A percentile compares a stretch with the other conserved stretches of the same genome.
Conservation (phyloP, 2,113 vertebrate genomes). For the Leptodactylus fuscus region DNA sequence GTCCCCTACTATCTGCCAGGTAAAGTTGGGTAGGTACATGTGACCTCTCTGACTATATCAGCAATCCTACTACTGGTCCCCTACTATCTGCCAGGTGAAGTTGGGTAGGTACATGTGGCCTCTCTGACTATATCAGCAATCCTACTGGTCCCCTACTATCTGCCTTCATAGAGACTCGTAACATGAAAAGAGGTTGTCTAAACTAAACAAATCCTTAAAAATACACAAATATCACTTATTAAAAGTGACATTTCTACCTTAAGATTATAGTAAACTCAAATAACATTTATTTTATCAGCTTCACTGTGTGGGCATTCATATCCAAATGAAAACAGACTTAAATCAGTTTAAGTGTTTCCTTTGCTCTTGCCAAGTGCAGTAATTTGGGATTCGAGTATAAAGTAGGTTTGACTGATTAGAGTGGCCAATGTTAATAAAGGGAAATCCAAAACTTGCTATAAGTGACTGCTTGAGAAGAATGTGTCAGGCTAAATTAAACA, state of each 20-base stretch:
- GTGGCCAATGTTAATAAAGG: conserved; percentile 52
- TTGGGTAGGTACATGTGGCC: too few relatives aligned
- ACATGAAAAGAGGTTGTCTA: not conserved
- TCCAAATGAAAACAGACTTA: conserved; percentile 50
- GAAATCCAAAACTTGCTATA: conserved; percentile 47
- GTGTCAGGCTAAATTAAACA: conserved; percentile 48
- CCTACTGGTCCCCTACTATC: not conserved
- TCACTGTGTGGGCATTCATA: conserved; percentile 35
- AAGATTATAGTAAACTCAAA: conserved; percentile 19
- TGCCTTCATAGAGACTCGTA: not conserved
- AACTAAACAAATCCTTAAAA: conserved; percentile 2
- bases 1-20: too few relatives aligned
- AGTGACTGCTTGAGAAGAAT: conserved; percentile 41
- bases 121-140: not conserved
- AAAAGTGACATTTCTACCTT: conserved; percentile 10
- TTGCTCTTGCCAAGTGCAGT: conserved; percentile 43
- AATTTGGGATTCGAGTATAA: conserved; percentile 36
- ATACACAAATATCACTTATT: conserved; percentile 19
- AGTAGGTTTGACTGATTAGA: conserved; percentile 41
- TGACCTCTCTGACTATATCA: too few relatives aligned
- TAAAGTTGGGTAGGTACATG: too few relatives aligned
- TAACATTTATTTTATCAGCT: conserved; percentile 43
- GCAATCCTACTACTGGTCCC: too few relatives aligned
- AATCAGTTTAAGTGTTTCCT: conserved; percentile 57
- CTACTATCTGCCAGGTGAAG: not conserved